A percentile compares a stretch with the other conserved stretches of the same genome.
Evolutionary conservation across 1,140 invertebrate species (phyloP).

Genomic region (Drosophila grimshawi): DNA sequence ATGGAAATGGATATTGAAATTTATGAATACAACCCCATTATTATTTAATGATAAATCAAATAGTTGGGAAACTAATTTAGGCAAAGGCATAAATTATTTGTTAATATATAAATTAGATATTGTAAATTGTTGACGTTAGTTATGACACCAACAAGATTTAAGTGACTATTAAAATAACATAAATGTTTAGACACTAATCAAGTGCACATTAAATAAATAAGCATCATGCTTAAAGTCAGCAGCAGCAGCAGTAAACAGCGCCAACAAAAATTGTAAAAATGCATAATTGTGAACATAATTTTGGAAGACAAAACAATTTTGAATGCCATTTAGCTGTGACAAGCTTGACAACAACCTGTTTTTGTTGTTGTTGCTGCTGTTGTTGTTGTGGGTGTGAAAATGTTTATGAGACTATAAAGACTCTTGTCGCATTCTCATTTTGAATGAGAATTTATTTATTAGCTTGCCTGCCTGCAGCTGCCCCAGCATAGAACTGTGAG

Average conservation of each 20-base stretch:
- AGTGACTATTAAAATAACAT: no score
- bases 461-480: constrained; percentile 32
- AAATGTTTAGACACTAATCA: no score
- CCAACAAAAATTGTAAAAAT: constrained; percentile 36
- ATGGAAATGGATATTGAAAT: no score
- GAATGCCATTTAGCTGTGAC: constrained; percentile 47
- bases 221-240: constrained; percentile 36
- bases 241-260: constrained; percentile 8
- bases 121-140: no score
- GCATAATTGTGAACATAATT: constrained; percentile 57
- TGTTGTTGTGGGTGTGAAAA: constrained; percentile 40
- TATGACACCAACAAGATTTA: no score
- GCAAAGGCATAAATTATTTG: no score
- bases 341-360: constrained; percentile 45
- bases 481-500: constrained; percentile 19
- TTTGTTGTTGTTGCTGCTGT: constrained; percentile 26
- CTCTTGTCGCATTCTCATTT: constrained; percentile 58
- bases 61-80: no score
- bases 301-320: constrained; percentile 17
- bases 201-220: constrained; percentile 9
- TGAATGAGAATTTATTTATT: constrained; percentile 56
- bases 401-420: constrained; percentile 66
- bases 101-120: no score
- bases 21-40: no score
- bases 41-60: no score